Percentiles rank a stretch among this genome's conserved stretches.
Evolutionary conservation across 2,888 invertebrate species (phyloP).

Genomic region (Tenthredo notha): DNA sequence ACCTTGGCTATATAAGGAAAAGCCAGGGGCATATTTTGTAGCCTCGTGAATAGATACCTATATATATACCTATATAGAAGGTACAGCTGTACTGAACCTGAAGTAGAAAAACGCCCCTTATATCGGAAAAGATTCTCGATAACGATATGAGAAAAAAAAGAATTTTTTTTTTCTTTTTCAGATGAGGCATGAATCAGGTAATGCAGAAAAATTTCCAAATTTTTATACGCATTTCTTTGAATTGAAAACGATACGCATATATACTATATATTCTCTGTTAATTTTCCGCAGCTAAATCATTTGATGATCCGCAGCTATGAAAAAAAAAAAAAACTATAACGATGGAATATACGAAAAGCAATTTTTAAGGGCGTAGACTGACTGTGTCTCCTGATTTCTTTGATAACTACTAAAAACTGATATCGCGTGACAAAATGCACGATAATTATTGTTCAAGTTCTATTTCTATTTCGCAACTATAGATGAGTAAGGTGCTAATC

Average conservation of each 20-base stretch:
- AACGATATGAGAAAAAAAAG: not conserved
- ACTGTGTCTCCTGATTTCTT: too few relatives aligned
- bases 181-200: not conserved
- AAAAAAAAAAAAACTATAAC: too few relatives aligned
- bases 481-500: not conserved
- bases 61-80: not conserved
- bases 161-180: too few relatives aligned
- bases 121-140: not conserved
- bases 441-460: not conserved
- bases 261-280: not conserved
- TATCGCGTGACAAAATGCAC: too few relatives aligned
- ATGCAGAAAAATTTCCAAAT: not conserved
- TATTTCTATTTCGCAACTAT: not conserved
- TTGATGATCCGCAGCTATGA: too few relatives aligned
- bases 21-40: not conserved
- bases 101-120: not conserved
- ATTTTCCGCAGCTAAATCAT: conserved; percentile 2
- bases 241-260: not conserved
- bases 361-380: too few relatives aligned
- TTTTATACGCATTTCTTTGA: not conserved
- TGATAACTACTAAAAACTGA: too few relatives aligned
- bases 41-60: not conserved
- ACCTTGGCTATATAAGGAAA: conserved; percentile 12
- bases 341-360: too few relatives aligned
- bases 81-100: not conserved